Evolutionary conservation across 1,140 invertebrate species (phyloP).

Genomic region (Diuraphis noxia): DNA sequence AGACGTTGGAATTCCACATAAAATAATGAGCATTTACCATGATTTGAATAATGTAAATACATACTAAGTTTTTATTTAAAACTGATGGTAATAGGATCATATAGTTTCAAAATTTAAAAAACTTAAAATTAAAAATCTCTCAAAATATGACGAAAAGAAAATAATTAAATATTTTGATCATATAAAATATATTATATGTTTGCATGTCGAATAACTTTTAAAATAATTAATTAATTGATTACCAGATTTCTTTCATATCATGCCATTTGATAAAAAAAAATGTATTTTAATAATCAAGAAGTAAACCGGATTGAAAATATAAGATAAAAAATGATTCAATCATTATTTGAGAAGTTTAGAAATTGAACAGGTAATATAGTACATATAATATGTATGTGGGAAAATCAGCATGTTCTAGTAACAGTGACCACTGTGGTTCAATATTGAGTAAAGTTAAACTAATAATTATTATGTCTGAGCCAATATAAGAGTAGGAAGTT

Average conservation of each 20-base stretch:
- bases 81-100: background rate
- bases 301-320: background rate
- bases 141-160: background rate
- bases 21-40: background rate
- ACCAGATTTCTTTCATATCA: background rate
- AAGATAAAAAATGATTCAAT: background rate
- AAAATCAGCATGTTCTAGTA: constrained; percentile 14
- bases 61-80: background rate
- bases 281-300: background rate
- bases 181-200: background rate
- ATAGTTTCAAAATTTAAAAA: background rate
- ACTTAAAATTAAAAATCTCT: background rate
- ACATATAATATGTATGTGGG: background rate
- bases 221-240: background rate
- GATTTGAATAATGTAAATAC: background rate
- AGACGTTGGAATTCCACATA: background rate
- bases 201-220: background rate
- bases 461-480: background rate
- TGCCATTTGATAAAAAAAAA: too few species aligned
- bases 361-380: background rate
- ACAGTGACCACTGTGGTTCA: background rate
- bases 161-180: background rate
- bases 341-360: background rate
- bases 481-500: background rate
- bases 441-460: constrained; percentile 4